Percentiles rank a stretch among this genome's conserved stretches.
These are phyloP conservation scores for Vulpes lagopus DNA, from an alignment of 2,113 vertebrate genomes.

Conservation along the genomic window DNA sequence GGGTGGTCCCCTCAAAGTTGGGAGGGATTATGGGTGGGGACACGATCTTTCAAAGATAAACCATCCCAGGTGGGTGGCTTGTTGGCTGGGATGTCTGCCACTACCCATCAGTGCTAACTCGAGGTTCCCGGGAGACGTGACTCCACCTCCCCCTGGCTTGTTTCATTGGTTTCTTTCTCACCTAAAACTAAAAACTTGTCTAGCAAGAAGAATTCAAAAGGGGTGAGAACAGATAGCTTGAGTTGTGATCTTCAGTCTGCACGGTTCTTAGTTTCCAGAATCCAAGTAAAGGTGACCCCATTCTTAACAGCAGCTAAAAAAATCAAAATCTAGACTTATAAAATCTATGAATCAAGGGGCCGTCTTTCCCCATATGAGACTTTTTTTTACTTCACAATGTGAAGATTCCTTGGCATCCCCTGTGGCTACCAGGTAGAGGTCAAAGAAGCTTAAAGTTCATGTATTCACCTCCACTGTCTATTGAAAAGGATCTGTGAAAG, in stretches of 20 bases:
- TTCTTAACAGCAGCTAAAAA: not conserved
- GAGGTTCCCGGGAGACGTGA: not conserved
- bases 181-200: not conserved
- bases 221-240: not conserved
- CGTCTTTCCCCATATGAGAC: not conserved
- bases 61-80: not conserved
- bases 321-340: not conserved
- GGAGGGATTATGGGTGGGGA: not conserved
- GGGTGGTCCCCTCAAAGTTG: not conserved
- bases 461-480: not conserved
- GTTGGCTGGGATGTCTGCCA: not conserved
- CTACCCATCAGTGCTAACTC: not conserved
- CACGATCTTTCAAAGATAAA: not conserved
- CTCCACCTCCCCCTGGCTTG: not conserved
- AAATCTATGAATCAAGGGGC: not conserved
- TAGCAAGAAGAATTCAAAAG: not conserved
- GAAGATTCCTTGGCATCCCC: conserved; percentile 1
- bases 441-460: not conserved
- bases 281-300: conserved; percentile 1
- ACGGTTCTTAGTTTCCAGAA: not conserved
- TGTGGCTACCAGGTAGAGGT: not conserved
- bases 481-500: not conserved
- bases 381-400: not conserved
- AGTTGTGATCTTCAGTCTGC: not conserved
- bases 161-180: not conserved